Conservation (phyloP, 2,888 invertebrate species). For the Polydrusus pterygomalis region DNA sequence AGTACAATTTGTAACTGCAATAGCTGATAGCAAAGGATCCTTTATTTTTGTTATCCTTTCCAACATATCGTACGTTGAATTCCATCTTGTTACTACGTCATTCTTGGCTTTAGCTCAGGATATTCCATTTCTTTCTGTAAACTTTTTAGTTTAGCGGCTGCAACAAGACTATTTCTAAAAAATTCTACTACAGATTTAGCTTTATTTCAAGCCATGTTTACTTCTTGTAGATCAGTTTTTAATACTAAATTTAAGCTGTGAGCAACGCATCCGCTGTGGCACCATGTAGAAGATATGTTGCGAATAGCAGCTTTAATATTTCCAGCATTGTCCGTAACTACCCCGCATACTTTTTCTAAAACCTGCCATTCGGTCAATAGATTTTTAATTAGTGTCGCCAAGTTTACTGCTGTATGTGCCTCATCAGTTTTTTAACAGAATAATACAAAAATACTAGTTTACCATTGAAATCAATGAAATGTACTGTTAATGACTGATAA, state of each 20-base stretch:
- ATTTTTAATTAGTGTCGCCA: slow-evolving; percentile 22
- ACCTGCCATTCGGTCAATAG: slow-evolving; percentile 57
- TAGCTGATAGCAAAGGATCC: slow-evolving; percentile 27
- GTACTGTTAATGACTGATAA: slow-evolving; percentile 30
- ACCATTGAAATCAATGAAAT: slow-evolving; percentile 22
- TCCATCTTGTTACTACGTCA: slow-evolving; percentile 61
- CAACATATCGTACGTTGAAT: slow-evolving; percentile 38
- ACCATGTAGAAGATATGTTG: slow-evolving; percentile 56
- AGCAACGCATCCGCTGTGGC: slow-evolving; percentile 62
- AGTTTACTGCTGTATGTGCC: slow-evolving; percentile 26
- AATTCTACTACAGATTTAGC: slow-evolving; percentile 56
- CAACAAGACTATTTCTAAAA: slow-evolving; percentile 60
- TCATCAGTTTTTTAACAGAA: slow-evolving; percentile 29
- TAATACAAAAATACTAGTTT: slow-evolving; percentile 25
- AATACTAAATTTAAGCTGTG: slow-evolving; percentile 54
- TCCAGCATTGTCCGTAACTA: slow-evolving; percentile 61
- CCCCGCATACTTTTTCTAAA: slow-evolving; percentile 58
- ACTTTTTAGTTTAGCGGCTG: slow-evolving; percentile 57
- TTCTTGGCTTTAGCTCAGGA: slow-evolving; percentile 60
- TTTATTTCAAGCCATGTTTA: slow-evolving; percentile 55
- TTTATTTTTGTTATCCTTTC: slow-evolving; percentile 48
- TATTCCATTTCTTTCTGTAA: slow-evolving; percentile 50
- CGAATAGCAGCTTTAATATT: slow-evolving; percentile 61
- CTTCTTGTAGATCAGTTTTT: slow-evolving; percentile 22
- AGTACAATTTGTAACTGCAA: slow-evolving; percentile 18